A percentile compares a stretch with the other conserved stretches of the same genome.
Evolutionary conservation across 2,797 vertebrate genomes (phyloP).

Genomic region (Knipowitschia caucasica): DNA sequence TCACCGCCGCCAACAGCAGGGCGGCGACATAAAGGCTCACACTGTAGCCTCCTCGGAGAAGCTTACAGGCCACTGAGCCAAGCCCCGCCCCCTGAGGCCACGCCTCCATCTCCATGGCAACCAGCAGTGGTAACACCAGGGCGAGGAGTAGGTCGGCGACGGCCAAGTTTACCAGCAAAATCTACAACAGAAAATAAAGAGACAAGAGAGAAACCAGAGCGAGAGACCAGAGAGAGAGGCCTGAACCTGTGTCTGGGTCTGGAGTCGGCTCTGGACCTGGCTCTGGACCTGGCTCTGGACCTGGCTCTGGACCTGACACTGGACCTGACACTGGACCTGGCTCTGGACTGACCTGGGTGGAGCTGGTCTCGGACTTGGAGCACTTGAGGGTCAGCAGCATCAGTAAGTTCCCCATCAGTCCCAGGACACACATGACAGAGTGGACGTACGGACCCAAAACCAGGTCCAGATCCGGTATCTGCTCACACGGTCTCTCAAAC

Average conservation of each 20-base stretch:
- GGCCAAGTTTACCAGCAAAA: slow-evolving; percentile 89
- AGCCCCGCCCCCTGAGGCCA: slow-evolving; percentile 79
- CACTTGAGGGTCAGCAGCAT: not conserved
- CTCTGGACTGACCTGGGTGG: no score
- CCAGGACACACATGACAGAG: slow-evolving; percentile 1
- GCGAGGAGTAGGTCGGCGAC: slow-evolving; percentile 87
- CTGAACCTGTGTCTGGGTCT: not conserved
- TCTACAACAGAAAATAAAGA: slow-evolving; percentile 86
- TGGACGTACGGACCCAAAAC: not conserved
- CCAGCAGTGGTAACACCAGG: slow-evolving; percentile 78
- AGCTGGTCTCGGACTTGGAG: no score
- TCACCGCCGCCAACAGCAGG: slow-evolving; percentile 87
- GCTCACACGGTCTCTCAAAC: not conserved
- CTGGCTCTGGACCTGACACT: not conserved
- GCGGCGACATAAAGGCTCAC: slow-evolving; percentile 90
- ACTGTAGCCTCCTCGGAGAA: slow-evolving; percentile 82
- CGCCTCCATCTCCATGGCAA: slow-evolving; percentile 74
- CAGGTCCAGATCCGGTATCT: not conserved
- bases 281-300: no score
- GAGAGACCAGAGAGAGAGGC: not conserved
- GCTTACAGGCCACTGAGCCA: slow-evolving; percentile 80
- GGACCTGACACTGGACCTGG: not conserved
- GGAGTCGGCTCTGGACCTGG: no score
- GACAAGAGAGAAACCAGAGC: not conserved
- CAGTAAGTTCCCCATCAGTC: not conserved